Base-by-base conservation (phyloP, 2,113 vertebrate genomes). In the Cyprinodon tularosa region DNA sequence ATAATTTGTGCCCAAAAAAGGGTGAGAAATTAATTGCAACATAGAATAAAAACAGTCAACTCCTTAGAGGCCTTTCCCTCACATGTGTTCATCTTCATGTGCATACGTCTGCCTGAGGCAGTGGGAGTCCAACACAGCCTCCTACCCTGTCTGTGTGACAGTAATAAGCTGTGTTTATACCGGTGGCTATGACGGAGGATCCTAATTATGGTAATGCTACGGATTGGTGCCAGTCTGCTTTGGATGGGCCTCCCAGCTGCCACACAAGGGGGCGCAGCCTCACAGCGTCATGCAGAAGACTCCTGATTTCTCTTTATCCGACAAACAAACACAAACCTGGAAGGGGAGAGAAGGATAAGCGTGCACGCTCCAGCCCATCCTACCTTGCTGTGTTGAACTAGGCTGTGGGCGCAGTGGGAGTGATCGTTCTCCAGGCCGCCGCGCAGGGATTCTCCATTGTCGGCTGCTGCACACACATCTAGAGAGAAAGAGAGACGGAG, bases 331-430 rank as follows among this genome's bases (percentile, higher is more conserved):
- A 74, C 39, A 71, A 36, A 73, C 70, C 64, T 57, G 37, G 36
- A 36, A 71, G 36, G 39, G 66, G 17, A 71, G 44, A 71, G 67
- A 45, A 62, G 42, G n/a, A 15, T 5, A 44, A 3, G 3, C 48
- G 59, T 6, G 47, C 73, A 53, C 36, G 36, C 20, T 14, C 5
- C 4, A 39, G 53, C 65, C 36, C 76, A 45, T 71, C 91, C 84
- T 91, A 94, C 94, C 94, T 93, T 93, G 88, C 92, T 93, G 89
- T 91, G 92, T 72, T 93, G 93, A 62, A 92, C 89, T 12, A 89
- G 81, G 83, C 88, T 88, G 80, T 87, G 91, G 82, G 80, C 61
- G 42, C 78, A 83, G 81, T 75, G 89, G 59, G 82, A 77, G 77
- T 72, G 88, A 85, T 77, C 81, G n/a, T 78, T 79, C 78, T 93